A percentile compares a stretch with the other conserved stretches of the same genome.
These are phyloP conservation scores for Ennomos erosarius DNA, from an alignment of 2,888 invertebrate genomes.

Conservation along the genomic window DNA sequence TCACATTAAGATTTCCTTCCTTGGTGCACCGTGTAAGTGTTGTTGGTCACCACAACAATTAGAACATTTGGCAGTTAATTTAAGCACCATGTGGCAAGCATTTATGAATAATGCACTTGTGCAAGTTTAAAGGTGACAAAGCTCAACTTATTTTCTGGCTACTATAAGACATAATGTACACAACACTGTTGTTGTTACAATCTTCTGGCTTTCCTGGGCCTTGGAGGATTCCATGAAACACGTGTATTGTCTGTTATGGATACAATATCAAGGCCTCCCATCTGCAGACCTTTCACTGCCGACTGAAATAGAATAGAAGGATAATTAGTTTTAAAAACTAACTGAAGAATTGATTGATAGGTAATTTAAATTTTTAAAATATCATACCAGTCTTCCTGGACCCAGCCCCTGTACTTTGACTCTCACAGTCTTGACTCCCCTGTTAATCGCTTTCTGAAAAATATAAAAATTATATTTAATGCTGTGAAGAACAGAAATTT, in stretches of 20 bases:
- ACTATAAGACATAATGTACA: too few species aligned
- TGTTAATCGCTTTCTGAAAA: slow-evolving; percentile 88
- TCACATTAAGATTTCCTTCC: slow-evolving; percentile 19
- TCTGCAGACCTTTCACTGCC: slow-evolving; percentile 96
- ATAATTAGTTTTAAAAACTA: too few species aligned
- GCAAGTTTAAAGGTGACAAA: too few species aligned
- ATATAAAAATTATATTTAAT: slow-evolving; percentile 13
- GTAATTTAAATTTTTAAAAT: slow-evolving; percentile 8
- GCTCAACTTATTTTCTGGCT: too few species aligned
- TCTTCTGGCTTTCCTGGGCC: slow-evolving; percentile 93
- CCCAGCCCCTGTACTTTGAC: slow-evolving; percentile 93
- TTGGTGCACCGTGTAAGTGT: too few species aligned
- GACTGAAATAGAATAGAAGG: slow-evolving; percentile 89
- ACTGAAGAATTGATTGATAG: too few species aligned
- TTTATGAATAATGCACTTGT: too few species aligned
- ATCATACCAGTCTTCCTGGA: slow-evolving; percentile 94
- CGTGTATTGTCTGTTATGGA: slow-evolving; percentile 97
- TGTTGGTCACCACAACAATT: too few species aligned
- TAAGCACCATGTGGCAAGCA: too few species aligned
- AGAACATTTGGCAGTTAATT: too few species aligned
- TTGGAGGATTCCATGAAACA: slow-evolving; percentile 92
- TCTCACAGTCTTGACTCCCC: slow-evolving; percentile 90
- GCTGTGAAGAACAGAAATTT: too few species aligned
- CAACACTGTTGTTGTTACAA: slow-evolving; percentile 82
- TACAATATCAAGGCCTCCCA: slow-evolving; percentile 95